Evolutionary conservation across 2,888 invertebrate genomes (phyloP).

Genomic region (Isotomurus palustris): DNA sequence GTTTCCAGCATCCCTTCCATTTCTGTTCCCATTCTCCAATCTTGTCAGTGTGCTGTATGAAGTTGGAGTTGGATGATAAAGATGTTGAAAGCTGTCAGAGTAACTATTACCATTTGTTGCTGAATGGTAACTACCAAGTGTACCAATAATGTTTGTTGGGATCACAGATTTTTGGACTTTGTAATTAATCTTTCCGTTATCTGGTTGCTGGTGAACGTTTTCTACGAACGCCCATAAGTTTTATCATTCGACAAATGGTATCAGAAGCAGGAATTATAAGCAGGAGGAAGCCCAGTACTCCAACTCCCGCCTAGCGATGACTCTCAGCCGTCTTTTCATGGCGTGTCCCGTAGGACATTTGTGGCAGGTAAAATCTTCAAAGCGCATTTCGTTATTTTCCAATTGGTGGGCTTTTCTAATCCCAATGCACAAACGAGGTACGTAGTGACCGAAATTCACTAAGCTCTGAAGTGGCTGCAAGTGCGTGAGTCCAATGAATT

Average conservation of each 20-base stretch:
- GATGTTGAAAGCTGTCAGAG: slow-evolving; percentile 24
- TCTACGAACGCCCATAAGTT: no score
- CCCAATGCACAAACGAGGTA: slow-evolving; percentile 84
- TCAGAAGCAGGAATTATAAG: slow-evolving; percentile 75
- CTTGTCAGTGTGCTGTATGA: slow-evolving; percentile 4
- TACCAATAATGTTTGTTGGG: slow-evolving; percentile 42
- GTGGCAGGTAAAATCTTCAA: slow-evolving; percentile 47
- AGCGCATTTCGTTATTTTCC: slow-evolving; percentile 54
- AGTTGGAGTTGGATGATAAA: no score
- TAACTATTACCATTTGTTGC: slow-evolving; percentile 31
- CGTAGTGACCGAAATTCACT: slow-evolving; percentile 72
- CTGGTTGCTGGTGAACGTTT: slow-evolving; percentile 49
- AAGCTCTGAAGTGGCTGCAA: slow-evolving; percentile 68
- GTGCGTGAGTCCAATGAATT: slow-evolving; percentile 67
- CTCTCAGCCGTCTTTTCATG: slow-evolving; percentile 72
- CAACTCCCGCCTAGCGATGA: slow-evolving; percentile 84
- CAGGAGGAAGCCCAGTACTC: slow-evolving; percentile 77
- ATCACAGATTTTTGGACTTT: slow-evolving; percentile 41
- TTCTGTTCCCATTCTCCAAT: slow-evolving; percentile 39
- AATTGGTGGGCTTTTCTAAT: slow-evolving; percentile 67
- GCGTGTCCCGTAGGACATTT: slow-evolving; percentile 61
- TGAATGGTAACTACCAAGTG: slow-evolving; percentile 39
- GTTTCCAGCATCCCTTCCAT: slow-evolving; percentile 8
- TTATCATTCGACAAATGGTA: slow-evolving; percentile 78
- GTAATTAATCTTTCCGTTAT: slow-evolving; percentile 46